Conservation (phyloP, 2,797 vertebrate species). For the Cyprinodon diabolis region DNA sequence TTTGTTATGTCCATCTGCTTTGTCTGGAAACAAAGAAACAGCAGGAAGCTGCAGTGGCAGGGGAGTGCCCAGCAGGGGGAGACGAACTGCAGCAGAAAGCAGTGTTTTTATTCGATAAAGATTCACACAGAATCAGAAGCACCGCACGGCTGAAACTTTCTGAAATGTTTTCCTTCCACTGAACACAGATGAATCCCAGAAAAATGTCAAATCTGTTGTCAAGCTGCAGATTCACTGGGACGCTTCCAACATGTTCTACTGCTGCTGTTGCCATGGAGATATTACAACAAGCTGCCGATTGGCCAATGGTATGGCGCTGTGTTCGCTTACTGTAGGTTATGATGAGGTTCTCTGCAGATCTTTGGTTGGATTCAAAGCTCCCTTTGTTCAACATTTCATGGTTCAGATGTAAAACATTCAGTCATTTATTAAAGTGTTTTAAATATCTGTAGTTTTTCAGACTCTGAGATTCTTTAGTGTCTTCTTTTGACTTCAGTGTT, state of each 20-base stretch:
- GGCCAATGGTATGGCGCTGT: slow-evolving; percentile 10
- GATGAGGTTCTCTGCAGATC: not conserved
- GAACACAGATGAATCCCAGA: not conserved
- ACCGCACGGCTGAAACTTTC: not conserved
- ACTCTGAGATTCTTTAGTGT: too few relatives aligned
- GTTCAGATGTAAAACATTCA: not conserved
- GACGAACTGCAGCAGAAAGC: slow-evolving; percentile 3
- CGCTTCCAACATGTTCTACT: slow-evolving; percentile 8
- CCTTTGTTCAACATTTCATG: not conserved
- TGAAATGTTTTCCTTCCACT: not conserved
- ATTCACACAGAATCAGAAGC: not conserved
- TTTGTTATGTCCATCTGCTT: not conserved
- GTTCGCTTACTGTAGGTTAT: slow-evolving; percentile 6
- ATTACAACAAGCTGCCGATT: slow-evolving; percentile 20
- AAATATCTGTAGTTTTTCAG: not conserved
- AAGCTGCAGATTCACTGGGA: not conserved
- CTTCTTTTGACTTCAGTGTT: not conserved
- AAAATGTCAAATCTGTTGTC: not conserved
- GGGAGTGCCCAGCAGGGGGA: slow-evolving; percentile 9
- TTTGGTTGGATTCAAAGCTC: too few relatives aligned
- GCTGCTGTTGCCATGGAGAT: slow-evolving; percentile 58
- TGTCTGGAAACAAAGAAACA: slow-evolving; percentile 2
- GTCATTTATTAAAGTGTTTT: not conserved
- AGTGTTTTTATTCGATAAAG: not conserved
- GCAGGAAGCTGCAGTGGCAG: slow-evolving; percentile 3